Evolutionary conservation across 2,888 invertebrate species (phyloP), one percentile per base, ranked within the genome.

Genomic region (Nomada ruficornis): DNA sequence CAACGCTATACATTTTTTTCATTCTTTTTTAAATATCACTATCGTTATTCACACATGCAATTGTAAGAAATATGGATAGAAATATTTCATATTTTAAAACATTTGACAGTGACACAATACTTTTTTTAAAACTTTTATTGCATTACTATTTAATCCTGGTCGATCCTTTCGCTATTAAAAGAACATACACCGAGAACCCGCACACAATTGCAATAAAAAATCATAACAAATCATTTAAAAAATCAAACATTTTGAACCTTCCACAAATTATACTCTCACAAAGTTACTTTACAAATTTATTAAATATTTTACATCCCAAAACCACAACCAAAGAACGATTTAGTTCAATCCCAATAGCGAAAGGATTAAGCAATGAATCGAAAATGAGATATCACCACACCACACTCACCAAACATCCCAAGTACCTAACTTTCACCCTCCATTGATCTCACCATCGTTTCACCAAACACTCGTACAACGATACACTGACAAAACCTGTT

Each of bases 401-500:
- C 20, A 57, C 26, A 13, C 57, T 57, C 26, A 57, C 4, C 26
- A 57, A n/a, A 47, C 47, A 47, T 47, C 47, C 47, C 47, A 13
- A 13, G 7, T 52, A 65, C 0, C 52, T 52, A n/a, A 20, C 20
- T 36, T 68, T 55, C 70, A 60, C 29, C 44, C n/a, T 9, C 44
- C 9, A 23, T 20, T 7, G 20, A 63, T 77, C 55, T 42, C 15
- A 77, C 54, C 44, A n/a, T 52, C 50, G 18, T 55, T 36, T 59
- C 74, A 68, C 75, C 52, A 59, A 36, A 36, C 42, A 80, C 72
- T 0, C 65, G 15, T 78, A 82, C 72, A 72, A 80, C 50, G 60
- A 68, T 59, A 81, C 84, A 64, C 75, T 85, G 83, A 85, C 82
- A 86, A 78, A 5, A 59, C 76, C 77, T 88, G 80, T 87, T 90